Evolutionary conservation across 2,113 vertebrate genomes (phyloP), one percentile per base, ranked within the genome.

Genomic region (Pseudorasbora parva): DNA sequence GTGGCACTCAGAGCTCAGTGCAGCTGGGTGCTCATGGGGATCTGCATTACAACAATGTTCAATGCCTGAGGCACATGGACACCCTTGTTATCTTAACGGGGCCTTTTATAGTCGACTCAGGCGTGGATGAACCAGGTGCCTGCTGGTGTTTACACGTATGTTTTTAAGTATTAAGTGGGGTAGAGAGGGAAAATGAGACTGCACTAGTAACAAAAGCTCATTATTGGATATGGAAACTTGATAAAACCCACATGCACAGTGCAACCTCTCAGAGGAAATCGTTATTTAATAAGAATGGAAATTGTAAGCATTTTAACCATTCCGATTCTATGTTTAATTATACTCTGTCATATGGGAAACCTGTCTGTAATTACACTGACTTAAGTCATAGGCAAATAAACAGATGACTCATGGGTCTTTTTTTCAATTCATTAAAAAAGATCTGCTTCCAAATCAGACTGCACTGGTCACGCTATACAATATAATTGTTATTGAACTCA

Each of bases 51-150:
- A 89, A 89, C 81, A 71, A 73, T 85, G 81, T 62, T 84, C 30
- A 79, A 80, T 83, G 71, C 84, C 79, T 82, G 84, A 85, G 82
- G 81, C 80, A n/a, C 81, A 62, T 77, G 78, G 88, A 86, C 81
- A 86, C 88, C 90, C 91, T 92, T 88, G 86, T 91, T 89, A 90
- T 91, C 86, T 84, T 23, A 87, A 89, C 80, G n/a, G 45, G 79
- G 86, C 78, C 84, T 82, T 82, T 86, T 59, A 76, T 69, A 88
- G 77, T 62, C 82, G 47, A 77, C 81, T 79, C 85, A 60, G 84
- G 83, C 87, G 19, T 83, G 87, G 66, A 89, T 86, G 86, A 88
- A 91, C 86, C 91, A 79, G 87, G 82, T 81, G 85, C 86, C 82
- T 80, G 84, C 81, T 43, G 69, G 74, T 68, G 54, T 76, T 51